Percentiles rank a stretch among this genome's conserved stretches.
Conservation (phyloP, 2,888 invertebrate genomes). For the Zygothrica quintamaculata region DNA sequence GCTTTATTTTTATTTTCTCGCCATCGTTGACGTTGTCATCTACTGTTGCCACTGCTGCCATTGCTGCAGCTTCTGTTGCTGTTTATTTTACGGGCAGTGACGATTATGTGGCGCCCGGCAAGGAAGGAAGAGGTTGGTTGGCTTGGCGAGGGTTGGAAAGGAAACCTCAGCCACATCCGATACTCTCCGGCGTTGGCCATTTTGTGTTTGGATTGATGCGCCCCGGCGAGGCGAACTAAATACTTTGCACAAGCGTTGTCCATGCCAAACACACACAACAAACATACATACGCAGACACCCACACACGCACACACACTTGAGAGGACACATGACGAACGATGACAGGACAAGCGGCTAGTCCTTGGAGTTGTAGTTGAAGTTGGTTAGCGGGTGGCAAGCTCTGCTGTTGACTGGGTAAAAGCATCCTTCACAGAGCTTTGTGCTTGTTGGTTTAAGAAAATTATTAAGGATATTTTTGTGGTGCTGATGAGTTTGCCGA, state of each 20-base stretch:
- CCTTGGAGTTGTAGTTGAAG: slow-evolving; percentile 8
- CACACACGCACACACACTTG: neutral
- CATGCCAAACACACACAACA: slow-evolving; percentile 30
- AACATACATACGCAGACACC: slow-evolving; percentile 15
- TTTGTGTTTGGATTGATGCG: slow-evolving; percentile 81
- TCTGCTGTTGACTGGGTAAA: slow-evolving; percentile 68
- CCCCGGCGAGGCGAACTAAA: slow-evolving; percentile 75
- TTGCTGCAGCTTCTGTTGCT: slow-evolving; percentile 51
- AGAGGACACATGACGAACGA: slow-evolving; percentile 74
- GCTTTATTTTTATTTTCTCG: slow-evolving; percentile 79
- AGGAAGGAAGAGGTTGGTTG: neutral
- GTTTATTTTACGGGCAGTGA: slow-evolving; percentile 80
- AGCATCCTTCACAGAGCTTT: slow-evolving; percentile 74
- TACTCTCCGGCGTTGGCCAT: slow-evolving; percentile 74
- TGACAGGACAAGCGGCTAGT: slow-evolving; percentile 61
- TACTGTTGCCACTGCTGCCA: slow-evolving; percentile 10
- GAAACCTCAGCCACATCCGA: slow-evolving; percentile 81
- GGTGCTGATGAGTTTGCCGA: slow-evolving; percentile 82
- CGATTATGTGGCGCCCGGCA: slow-evolving; percentile 66
- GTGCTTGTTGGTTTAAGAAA: slow-evolving; percentile 81
- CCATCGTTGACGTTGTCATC: slow-evolving; percentile 50
- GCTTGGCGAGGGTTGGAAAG: slow-evolving; percentile 25
- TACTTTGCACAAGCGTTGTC: slow-evolving; percentile 74
- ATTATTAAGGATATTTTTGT: slow-evolving; percentile 83
- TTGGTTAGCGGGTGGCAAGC: slow-evolving; percentile 11